These are phyloP conservation scores for Chalcis sispes DNA, from an alignment of 2,888 invertebrate genomes.

Conservation along the genomic window DNA sequence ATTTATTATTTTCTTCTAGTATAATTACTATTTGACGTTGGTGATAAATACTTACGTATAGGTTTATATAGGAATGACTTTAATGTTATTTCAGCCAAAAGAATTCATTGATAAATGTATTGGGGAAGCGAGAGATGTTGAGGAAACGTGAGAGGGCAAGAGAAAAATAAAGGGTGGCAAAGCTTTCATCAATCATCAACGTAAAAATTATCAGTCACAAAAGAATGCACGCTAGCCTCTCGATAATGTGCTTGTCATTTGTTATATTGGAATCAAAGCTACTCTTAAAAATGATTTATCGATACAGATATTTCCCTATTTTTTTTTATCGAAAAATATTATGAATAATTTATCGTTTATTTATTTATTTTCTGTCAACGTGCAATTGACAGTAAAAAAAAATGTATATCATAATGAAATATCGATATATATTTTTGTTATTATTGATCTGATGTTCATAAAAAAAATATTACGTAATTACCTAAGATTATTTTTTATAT, in stretches of 20 bases:
- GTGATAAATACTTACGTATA: too few relatives aligned
- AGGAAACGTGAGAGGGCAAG: neutral
- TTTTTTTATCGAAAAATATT: neutral
- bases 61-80: neutral
- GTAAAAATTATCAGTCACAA: slow-evolving; percentile 38
- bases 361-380: slow-evolving; percentile 20
- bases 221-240: slow-evolving; percentile 23
- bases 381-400: too few relatives aligned
- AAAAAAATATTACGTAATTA: too few relatives aligned
- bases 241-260: slow-evolving; percentile 34
- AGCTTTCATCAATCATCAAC: slow-evolving; percentile 37
- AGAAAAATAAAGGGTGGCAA: neutral
- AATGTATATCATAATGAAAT: too few relatives aligned
- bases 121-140: slow-evolving; percentile 17
- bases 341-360: neutral
- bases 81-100: neutral
- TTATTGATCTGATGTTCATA: too few relatives aligned
- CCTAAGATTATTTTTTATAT: too few relatives aligned
- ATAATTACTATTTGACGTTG: too few relatives aligned
- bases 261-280: slow-evolving; percentile 28
- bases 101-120: slow-evolving; percentile 27
- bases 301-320: neutral
- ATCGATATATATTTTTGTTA: too few relatives aligned
- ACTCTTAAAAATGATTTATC: slow-evolving; percentile 28
- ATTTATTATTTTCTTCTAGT: too few relatives aligned